These are phyloP conservation scores for Virgularia gustaviana DNA, from an alignment of 92 coral and sea anemone genomes.

Conservation along the genomic window DNA sequence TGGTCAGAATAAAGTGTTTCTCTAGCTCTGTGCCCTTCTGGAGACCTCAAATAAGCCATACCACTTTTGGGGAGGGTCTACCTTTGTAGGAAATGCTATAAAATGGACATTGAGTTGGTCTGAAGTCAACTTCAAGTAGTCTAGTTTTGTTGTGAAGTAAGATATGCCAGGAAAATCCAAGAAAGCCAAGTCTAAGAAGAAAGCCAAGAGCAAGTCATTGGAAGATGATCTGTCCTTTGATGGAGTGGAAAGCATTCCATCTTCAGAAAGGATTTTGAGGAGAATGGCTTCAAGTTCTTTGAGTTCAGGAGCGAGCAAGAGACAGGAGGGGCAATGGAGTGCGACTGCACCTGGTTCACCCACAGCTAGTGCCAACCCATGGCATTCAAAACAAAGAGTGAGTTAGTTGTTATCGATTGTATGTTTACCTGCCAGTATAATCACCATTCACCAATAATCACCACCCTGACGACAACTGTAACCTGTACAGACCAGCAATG, in stretches of 20 bases:
- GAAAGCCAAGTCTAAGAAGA: conserved; percentile 63
- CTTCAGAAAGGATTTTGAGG: conserved; percentile 70
- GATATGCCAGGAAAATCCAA: conserved; percentile 74
- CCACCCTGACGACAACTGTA: neutral
- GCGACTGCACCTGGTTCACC: neutral
- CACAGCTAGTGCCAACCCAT: neutral
- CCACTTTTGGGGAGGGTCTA: too few species aligned
- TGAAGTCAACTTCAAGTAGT: too few species aligned
- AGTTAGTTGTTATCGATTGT: neutral
- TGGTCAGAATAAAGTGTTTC: too few species aligned
- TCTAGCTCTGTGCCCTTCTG: too few species aligned
- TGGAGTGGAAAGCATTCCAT: conserved; percentile 66
- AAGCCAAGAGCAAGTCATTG: conserved; percentile 51
- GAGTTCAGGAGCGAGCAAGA: conserved; percentile 63
- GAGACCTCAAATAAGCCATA: too few species aligned
- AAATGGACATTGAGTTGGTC: too few species aligned
- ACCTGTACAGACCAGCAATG: neutral
- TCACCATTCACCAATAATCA: neutral
- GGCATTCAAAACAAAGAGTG: conserved; percentile 8
- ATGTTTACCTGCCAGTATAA: neutral
- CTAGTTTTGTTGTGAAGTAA: too few species aligned
- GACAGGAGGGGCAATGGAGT: conserved; percentile 58
- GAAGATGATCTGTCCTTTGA: conserved; percentile 35
- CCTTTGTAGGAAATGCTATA: too few species aligned
- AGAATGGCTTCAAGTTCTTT: conserved; percentile 93